Evolutionary conservation across 2,888 invertebrate species (phyloP).

Genomic region (Xylota sylvarum): DNA sequence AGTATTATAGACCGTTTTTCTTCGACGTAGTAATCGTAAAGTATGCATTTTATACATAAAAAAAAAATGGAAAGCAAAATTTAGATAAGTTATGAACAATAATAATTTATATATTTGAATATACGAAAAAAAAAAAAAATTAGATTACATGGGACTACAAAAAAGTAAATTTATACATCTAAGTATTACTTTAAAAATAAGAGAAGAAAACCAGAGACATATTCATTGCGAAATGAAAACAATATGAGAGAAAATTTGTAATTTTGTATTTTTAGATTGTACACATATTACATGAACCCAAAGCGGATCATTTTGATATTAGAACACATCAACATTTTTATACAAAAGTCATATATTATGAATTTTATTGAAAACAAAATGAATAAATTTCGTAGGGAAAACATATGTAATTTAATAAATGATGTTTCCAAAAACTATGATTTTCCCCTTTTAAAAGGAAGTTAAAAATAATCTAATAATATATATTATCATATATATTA

Average conservation of each 20-base stretch:
- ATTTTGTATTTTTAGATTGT: conserved; percentile 76
- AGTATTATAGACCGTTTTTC: conserved; percentile 53
- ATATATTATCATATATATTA: conserved; percentile 62
- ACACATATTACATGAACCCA: conserved; percentile 69
- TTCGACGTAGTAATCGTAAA: conserved; percentile 47
- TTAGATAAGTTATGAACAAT: conserved; percentile 66
- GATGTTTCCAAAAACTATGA: conserved; percentile 57
- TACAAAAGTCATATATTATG: conserved; percentile 73
- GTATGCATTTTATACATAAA: conserved; percentile 40
- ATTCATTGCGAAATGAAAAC: conserved; percentile 57
- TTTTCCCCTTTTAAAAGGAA: conserved; percentile 49
- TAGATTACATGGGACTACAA: conserved; percentile 71
- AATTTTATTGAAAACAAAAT: conserved; percentile 62
- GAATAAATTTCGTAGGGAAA: conserved; percentile 50
- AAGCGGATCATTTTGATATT: conserved; percentile 67
- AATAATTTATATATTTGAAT: conserved; percentile 72
- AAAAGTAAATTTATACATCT: conserved; percentile 53
- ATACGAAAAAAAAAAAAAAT: conserved; percentile 55
- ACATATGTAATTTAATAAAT: conserved; percentile 52
- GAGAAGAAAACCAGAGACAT: conserved; percentile 52
- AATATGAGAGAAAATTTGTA: conserved; percentile 69
- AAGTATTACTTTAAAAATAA: conserved; percentile 69
- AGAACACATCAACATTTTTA: conserved; percentile 67
- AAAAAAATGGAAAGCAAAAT: conserved; percentile 43
- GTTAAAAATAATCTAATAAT: conserved; percentile 58